A percentile compares a stretch with the other conserved stretches of the same genome.
Conservation (phyloP, 2,113 vertebrate genomes). For the Lanius ludovicianus region DNA sequence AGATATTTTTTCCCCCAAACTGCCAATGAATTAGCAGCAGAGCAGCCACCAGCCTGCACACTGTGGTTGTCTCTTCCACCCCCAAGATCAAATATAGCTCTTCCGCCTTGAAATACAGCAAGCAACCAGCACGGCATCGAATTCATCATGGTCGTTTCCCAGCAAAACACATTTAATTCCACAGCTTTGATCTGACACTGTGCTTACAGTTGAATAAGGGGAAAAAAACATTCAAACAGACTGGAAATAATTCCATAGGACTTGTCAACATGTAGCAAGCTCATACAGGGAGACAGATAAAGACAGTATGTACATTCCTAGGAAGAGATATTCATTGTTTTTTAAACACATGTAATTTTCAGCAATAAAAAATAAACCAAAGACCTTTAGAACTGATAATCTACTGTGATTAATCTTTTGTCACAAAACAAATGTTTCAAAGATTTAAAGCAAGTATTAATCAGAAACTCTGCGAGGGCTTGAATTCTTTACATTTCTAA, state of each 20-base stretch:
- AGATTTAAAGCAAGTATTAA: background rate
- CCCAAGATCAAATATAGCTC: conserved; percentile 27
- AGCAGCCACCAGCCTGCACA: background rate
- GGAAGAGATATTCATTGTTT: background rate
- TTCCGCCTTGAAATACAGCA: background rate
- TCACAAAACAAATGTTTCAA: background rate
- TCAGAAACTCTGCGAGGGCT: background rate
- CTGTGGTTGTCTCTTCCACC: background rate
- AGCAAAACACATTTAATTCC: background rate
- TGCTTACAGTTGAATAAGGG: background rate
- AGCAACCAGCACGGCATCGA: background rate
- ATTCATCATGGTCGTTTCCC: background rate
- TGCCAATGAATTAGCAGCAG: background rate
- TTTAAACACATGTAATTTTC: background rate
- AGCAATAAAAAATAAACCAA: background rate
- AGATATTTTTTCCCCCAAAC: background rate
- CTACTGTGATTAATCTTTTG: background rate
- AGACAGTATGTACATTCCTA: background rate
- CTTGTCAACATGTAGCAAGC: background rate
- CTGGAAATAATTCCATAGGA: conserved; percentile 21
- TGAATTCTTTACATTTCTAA: background rate
- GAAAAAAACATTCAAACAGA: background rate
- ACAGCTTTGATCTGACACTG: conserved; percentile 1
- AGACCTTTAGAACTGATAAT: background rate
- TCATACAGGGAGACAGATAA: background rate